Base-by-base conservation (phyloP, 2,888 invertebrate species). In the Drosophila gaucha region DNA sequence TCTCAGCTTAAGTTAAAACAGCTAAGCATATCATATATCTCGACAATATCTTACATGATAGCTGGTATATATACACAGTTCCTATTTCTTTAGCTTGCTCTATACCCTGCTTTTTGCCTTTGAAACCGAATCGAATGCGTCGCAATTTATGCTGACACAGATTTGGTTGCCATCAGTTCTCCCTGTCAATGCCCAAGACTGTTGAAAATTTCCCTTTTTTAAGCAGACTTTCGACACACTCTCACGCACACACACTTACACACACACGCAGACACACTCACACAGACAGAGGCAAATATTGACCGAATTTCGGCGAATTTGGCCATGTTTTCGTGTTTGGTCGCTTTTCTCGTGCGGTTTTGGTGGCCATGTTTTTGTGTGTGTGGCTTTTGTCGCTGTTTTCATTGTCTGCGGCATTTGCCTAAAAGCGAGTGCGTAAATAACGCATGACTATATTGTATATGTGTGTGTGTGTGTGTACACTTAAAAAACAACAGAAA, bases 221-320 rank as follows among this genome's bases (percentile, higher is more conserved):
- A 35, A 49, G 44, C 43, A 30, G 50, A 46, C 68, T 56, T 41
- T n/a, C n/a, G n/a, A 38, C 44, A 35, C 24, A 10, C 41, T 24
- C 39, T 24, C 22, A 10, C 20, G 49, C 30, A 41, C 36, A 68
- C 52, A 22, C 41, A 22, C 36, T 43, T 10, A 39, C 26, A 24
- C 31, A 20, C 30, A 55, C 55, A 41, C 55, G 51, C 57, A 59
- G 44, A 31, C 38, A 52, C 33, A 38, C 28, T 28, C 33, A 18
- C 30, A 56, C 36, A 63, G 14, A 43, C 22, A 43, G 12, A 41
- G 20, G n/a, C 52, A 84, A 88, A 84, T 84, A 84, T 84, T 84
- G 88, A 84, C 84, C 86, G 84, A 86, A 88, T 80, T 88, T 86
- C 60, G 65, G 65, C 59, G 69, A 49, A 62, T 74, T 70, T 73